Evolutionary conservation across 2,113 vertebrate genomes (phyloP).

Genomic region (Actinemys pallida): DNA sequence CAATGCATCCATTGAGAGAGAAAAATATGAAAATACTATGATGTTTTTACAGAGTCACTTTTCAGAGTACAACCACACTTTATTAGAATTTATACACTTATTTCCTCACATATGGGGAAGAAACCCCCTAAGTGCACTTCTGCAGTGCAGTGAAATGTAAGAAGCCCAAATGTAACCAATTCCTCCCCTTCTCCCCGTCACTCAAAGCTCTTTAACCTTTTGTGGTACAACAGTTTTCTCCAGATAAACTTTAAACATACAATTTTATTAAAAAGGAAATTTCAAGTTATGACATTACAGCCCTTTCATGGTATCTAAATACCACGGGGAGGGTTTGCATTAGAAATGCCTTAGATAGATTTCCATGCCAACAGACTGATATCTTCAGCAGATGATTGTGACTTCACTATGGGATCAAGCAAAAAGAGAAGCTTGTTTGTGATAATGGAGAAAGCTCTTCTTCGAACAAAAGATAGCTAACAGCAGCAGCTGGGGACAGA

Average conservation of each 20-base stretch:
- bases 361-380: neutral
- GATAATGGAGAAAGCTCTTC: neutral
- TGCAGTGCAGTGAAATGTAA: neutral
- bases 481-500: neutral
- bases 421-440: neutral
- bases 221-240: neutral
- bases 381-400: neutral
- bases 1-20: neutral
- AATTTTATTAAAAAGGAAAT: neutral
- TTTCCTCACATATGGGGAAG: neutral
- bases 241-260: neutral
- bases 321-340: neutral
- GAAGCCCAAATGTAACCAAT: constrained; percentile 2
- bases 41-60: neutral
- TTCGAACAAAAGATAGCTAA: constrained; percentile 7
- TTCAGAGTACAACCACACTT: neutral
- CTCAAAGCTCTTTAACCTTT: neutral
- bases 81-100: neutral
- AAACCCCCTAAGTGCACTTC: neutral
- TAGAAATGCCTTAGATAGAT: neutral
- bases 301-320: neutral
- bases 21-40: constrained; percentile 6
- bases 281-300: neutral
- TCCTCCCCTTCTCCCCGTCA: neutral
- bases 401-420: neutral